Conservation (phyloP, 92 coral and sea anemone genomes). For the Galaxea fascicularis region DNA sequence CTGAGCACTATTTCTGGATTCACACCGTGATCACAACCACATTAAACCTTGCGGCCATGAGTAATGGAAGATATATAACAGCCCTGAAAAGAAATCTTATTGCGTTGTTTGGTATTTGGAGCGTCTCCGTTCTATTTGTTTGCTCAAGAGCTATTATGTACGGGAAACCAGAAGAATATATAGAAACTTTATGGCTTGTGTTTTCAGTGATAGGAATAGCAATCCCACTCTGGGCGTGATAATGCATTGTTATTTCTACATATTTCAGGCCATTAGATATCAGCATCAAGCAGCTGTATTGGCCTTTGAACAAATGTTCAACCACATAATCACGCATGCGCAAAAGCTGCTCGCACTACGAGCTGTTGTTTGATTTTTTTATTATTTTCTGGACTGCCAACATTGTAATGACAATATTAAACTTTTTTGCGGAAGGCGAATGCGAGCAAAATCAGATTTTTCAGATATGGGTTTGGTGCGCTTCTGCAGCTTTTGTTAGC, state of each 20-base stretch:
- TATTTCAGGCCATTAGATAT: slow-evolving; percentile 56
- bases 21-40: slow-evolving; percentile 36
- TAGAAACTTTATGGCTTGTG: slow-evolving; percentile 39
- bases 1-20: slow-evolving; percentile 19
- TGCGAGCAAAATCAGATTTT: not conserved
- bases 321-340: not conserved
- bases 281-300: not conserved
- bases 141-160: not conserved
- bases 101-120: slow-evolving; percentile 1
- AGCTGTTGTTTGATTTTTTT: not conserved
- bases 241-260: slow-evolving; percentile 59
- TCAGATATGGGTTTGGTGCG: slow-evolving; percentile 27
- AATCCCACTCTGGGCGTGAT: slow-evolving; percentile 58
- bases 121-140: not conserved
- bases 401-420: slow-evolving; percentile 14
- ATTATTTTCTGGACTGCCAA: slow-evolving; percentile 20
- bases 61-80: slow-evolving; percentile 22
- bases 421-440: not conserved
- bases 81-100: not conserved
- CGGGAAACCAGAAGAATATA: not conserved
- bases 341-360: slow-evolving; percentile 18
- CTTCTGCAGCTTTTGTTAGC: slow-evolving; percentile 5
- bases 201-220: slow-evolving; percentile 46
- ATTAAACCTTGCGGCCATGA: slow-evolving; percentile 31
- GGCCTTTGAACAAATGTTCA: not conserved